phyloP scores from a whole-genome alignment of 2,797 vertebrate genomes.

The Xiphorhynchus erythropygius region DNA sequence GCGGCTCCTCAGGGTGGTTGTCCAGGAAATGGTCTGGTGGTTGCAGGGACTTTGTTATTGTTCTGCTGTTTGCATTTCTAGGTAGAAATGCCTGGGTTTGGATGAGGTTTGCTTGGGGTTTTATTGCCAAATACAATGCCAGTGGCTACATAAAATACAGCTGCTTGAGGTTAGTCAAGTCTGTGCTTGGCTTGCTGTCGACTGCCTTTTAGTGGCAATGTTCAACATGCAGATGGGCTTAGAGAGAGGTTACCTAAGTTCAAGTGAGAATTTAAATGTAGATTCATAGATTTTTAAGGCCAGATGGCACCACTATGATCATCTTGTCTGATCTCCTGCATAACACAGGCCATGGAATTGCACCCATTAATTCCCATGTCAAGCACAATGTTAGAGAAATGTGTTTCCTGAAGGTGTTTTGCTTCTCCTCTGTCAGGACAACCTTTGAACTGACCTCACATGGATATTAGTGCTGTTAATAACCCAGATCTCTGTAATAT shows the following conservation, averaged over 20 bases:
- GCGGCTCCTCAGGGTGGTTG: fast-evolving
- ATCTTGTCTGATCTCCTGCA: not conserved
- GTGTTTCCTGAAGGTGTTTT: not conserved
- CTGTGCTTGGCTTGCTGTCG: not conserved
- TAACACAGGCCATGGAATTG: not conserved
- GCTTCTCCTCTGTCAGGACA: not conserved
- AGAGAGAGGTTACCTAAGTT: slow-evolving; percentile 12
- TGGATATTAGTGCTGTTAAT: not conserved
- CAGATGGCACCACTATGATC: slow-evolving; percentile 25
- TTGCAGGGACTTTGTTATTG: not conserved
- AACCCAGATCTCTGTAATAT: not conserved
- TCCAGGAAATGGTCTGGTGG: not conserved
- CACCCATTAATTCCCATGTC: not conserved
- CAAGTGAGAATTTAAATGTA: slow-evolving; percentile 16
- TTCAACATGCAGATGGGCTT: slow-evolving; percentile 14
- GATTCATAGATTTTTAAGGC: not conserved
- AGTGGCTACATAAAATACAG: not conserved
- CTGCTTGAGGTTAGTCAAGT: not conserved
- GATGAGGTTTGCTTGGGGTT: not conserved
- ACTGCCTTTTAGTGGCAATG: not conserved
- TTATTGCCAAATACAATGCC: not conserved
- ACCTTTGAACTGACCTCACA: not conserved
- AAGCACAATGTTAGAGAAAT: not conserved
- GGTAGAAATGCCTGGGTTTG: not conserved
- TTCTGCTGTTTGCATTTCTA: not conserved